These are phyloP conservation scores for Lagria hirta DNA, from an alignment of 2,888 invertebrate species.

Conservation along the genomic window DNA sequence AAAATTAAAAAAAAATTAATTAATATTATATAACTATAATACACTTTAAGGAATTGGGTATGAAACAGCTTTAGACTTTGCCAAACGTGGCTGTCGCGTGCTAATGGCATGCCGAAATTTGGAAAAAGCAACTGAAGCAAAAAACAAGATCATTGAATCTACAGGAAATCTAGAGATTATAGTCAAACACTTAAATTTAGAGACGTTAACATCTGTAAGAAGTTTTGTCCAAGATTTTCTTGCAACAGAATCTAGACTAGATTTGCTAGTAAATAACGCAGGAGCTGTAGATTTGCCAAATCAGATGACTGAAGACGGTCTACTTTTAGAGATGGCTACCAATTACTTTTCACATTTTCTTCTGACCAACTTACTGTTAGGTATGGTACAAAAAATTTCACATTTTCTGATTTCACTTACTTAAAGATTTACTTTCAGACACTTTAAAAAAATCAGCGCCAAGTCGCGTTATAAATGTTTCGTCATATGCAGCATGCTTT, in stretches of 20 bases:
- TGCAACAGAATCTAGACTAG: conserved; percentile 40
- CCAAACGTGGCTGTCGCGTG: conserved; percentile 52
- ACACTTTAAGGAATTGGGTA: conserved; percentile 44
- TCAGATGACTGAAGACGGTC: conserved; percentile 51
- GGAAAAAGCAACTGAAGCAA: conserved; percentile 27
- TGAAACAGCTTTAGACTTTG: conserved; percentile 45
- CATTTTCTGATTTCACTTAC: not conserved
- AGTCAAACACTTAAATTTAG: conserved; percentile 37
- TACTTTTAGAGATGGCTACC: conserved; percentile 54
- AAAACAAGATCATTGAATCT: conserved; percentile 28
- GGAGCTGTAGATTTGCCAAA: conserved; percentile 39
- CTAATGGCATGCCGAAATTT: conserved; percentile 55
- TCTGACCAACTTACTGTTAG: conserved; percentile 55
- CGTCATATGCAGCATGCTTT: conserved; percentile 13
- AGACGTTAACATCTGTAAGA: conserved; percentile 42
- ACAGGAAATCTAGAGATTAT: conserved; percentile 37
- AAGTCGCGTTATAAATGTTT: conserved; percentile 9
- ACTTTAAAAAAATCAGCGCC: conserved; percentile 6
- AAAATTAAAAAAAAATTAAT: too few relatives aligned
- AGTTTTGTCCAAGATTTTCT: conserved; percentile 54
- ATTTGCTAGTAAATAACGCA: conserved; percentile 54
- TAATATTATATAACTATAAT: too few relatives aligned
- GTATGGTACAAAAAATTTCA: conserved; percentile 19
- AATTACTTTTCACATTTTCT: conserved; percentile 60
- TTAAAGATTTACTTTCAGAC: conserved; percentile 5